Conservation (phyloP, 2,113 vertebrate species). For the Eudorcas thomsonii region DNA sequence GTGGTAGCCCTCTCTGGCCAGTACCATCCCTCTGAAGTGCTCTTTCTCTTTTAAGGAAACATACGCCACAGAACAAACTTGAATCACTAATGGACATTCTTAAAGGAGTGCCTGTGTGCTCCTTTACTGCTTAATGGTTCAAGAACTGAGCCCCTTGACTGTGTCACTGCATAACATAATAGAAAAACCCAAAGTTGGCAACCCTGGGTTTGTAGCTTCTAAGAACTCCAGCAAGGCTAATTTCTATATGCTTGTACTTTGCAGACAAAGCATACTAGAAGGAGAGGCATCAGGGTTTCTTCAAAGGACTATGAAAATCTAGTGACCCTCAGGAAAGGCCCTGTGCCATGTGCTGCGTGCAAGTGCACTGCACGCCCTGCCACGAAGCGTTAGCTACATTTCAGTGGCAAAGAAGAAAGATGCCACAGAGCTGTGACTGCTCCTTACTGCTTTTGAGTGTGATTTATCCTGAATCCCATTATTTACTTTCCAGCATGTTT, state of each 20-base stretch:
- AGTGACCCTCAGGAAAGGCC: background rate
- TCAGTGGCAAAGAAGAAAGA: conserved; percentile 26
- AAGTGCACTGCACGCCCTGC: background rate
- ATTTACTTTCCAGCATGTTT: background rate
- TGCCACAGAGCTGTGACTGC: background rate
- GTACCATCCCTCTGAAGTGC: background rate
- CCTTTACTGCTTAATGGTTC: background rate
- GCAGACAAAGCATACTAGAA: background rate
- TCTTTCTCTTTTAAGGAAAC: background rate
- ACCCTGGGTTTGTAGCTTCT: background rate
- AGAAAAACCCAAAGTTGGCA: background rate
- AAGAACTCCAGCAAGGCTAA: background rate
- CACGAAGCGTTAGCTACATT: background rate
- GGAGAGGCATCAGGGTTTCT: background rate
- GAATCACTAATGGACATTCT: background rate
- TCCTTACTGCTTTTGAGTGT: background rate
- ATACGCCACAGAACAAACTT: background rate
- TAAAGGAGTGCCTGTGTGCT: background rate
- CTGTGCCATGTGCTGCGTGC: background rate
- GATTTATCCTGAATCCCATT: conserved; percentile 20
- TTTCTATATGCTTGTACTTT: background rate
- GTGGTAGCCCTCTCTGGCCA: background rate
- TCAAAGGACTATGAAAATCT: background rate
- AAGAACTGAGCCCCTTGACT: background rate
- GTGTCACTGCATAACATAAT: background rate